Base-by-base conservation (phyloP, 2,113 vertebrate genomes). In the Pseudorhombus dupliciocellatus region DNA sequence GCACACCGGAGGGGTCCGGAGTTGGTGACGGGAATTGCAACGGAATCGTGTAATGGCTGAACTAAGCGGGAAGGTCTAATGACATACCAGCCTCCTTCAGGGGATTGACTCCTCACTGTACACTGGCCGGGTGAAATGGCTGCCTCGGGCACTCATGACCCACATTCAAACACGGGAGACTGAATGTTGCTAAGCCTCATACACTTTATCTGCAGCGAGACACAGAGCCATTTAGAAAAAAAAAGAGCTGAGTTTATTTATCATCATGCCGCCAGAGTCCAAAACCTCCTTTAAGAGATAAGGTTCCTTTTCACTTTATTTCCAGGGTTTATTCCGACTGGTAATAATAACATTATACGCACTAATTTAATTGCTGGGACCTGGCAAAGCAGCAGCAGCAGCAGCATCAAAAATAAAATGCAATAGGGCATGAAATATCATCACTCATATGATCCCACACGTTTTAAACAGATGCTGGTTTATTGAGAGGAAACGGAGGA, bases 51-150 rank as follows among this genome's bases (percentile, higher is more conserved):
- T 75, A 81, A 76, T 46, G 73, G 78, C 75, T 57, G 74, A 84
- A 80, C 77, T 78, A 73, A 82, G 80, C 86, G 80, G 73, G 62
- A 80, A 69, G 73, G 75, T 73, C 77, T 77, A 83, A 83, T 88
- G 84, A 80, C 78, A 88, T 50, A 63, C 55, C 62, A 28, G 63
- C 66, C 42, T 65, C 57, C 68, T 70, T 52, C 7, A 2, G 83
- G 70, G 79, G 77, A 77, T 70, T 67, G 73, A 71, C 75, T 66
- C 54, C 72, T 82, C 70, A 52, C 71, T 60, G 22, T 65, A 69
- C 59, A 24, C 48, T 51, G 76, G 72, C 44, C 70, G n/a, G 59
- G 53, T 57, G 69, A 69, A 76, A 81, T 70, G 75, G 73, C 56
- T 52, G 84, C 82, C 70, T 58, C 55, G 9, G 28, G 81, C 57